Conservation (phyloP, 2,888 invertebrate species). For the Plebejus melissa region DNA sequence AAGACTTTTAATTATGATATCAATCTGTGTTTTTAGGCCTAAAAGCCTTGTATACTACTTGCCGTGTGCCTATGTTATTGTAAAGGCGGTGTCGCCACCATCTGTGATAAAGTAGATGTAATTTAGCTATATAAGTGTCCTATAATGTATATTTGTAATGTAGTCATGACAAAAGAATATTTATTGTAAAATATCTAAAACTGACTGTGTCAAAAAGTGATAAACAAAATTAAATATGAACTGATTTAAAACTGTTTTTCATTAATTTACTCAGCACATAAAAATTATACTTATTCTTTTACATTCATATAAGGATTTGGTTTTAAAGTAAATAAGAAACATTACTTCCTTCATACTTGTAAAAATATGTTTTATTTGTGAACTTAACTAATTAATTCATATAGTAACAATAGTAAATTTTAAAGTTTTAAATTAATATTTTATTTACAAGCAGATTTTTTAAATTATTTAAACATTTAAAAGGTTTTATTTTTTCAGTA, state of each 20-base stretch:
- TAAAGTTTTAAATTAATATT: neutral
- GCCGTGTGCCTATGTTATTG: slow-evolving; percentile 63
- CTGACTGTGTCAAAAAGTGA: slow-evolving; percentile 66
- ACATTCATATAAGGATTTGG: neutral
- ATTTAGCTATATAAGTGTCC: slow-evolving; percentile 52
- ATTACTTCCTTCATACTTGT: neutral
- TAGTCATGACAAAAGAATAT: slow-evolving; percentile 64
- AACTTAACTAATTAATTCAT: neutral
- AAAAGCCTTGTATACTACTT: slow-evolving; percentile 58
- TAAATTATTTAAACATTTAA: no score
- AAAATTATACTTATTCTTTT: neutral
- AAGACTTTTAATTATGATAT: no score
- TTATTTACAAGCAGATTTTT: no score
- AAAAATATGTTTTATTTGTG: neutral
- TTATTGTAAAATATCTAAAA: slow-evolving; percentile 71
- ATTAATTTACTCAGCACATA: slow-evolving; percentile 31
- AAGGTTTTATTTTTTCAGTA: neutral
- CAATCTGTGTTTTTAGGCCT: slow-evolving; percentile 49
- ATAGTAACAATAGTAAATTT: neutral
- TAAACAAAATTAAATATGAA: slow-evolving; percentile 66
- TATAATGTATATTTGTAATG: slow-evolving; percentile 66
- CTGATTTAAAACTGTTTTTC: slow-evolving; percentile 46
- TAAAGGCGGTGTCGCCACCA: slow-evolving; percentile 65
- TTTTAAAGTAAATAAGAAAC: neutral
- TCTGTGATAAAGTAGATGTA: slow-evolving; percentile 75